Base-by-base conservation (phyloP, 2,888 invertebrate genomes). In the Zonitis immaculata region DNA sequence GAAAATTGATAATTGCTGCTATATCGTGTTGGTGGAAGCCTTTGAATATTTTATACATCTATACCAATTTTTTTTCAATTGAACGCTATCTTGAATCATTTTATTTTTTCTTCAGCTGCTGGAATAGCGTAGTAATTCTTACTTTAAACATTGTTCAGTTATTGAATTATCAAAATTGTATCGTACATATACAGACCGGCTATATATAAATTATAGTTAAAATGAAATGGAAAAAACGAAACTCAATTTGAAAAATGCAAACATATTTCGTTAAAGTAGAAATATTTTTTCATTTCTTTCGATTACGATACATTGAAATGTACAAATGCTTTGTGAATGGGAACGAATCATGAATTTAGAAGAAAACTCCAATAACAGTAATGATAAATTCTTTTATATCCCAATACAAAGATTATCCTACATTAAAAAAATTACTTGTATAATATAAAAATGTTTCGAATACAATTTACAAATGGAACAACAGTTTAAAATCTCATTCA, bases 291-390 rank as follows among this genome's bases (percentile, higher is more conserved):
- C 43, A 35, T 49, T 51, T 55, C 20, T 59, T 56, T 58, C 59
- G 56, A 51, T 47, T 53, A 52, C 54, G 47, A 28, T 57, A 56
- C 53, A 52, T 35, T 54, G 55, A 46, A 57, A 55, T 39, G 50
- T 56, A 56, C 57, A 63, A 66, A 66, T 63, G 64, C 61, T 52
- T 54, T 58, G 62, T 58, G 63, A 65, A 62, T 61, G 54, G 59
- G 56, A 54, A 58, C 60, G 60, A 58, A 63, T 63, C 56, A 58
- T 59, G 60, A 62, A 60, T 61, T 59, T n/a, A n/a, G n/a, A n/a
- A n/a, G n/a, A n/a, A n/a, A n/a, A n/a, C n/a, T n/a, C n/a, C n/a
- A n/a, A n/a, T n/a, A n/a, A n/a, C n/a, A n/a, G n/a, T n/a, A n/a
- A n/a, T n/a, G n/a, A n/a, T n/a, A n/a, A n/a, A n/a, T n/a, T n/a